Base-by-base conservation (phyloP, 2,113 vertebrate species). In the Amblyopsis rosae region DNA sequence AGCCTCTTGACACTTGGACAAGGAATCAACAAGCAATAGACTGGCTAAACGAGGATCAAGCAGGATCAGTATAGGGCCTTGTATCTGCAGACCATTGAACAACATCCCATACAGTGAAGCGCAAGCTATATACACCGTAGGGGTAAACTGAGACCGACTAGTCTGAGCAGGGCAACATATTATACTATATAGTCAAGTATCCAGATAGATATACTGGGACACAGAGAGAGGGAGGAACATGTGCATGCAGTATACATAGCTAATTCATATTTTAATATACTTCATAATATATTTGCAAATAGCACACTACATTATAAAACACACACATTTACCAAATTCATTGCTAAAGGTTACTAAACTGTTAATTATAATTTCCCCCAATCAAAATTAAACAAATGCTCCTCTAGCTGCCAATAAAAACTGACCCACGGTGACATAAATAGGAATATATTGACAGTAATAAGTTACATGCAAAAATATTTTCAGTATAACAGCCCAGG, bases 1-100 rank as follows among this genome's bases (percentile, higher is more conserved):
- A 62, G 67, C 73, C 67, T 61, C 32, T 46, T 62, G 33, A 70
- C 80, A 65, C 64, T 45, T 69, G 65, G 58, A 73, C 62, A 41
- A 62, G 70, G 73, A 72, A 74, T 82, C 73, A 63, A 71, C 66
- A 62, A 69, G 68, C 48, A 64, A 65, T 10, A 77, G 65, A 19
- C 19, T 19, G 19, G 59, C 51, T 59, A 62, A 81, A 33, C 26
- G 16, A 19, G 26, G 69, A 90, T 88, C 68, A 79, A 16, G 35
- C 12, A 17, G 71, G 83, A 79, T 84, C 73, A 85, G 62, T 60
- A 55, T 59, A 50, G 56, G 72, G 68, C 32, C 19, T 19, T 19
- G 19, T 19, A 19, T 19, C 19, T 19, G 19, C 19, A 19, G 19
- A 19, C 19, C 19, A 19, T 19, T 19, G 19, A 19, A 19, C 19